phyloP scores from a whole-genome alignment of 2,888 invertebrate genomes.

The Ligdia adustata region DNA sequence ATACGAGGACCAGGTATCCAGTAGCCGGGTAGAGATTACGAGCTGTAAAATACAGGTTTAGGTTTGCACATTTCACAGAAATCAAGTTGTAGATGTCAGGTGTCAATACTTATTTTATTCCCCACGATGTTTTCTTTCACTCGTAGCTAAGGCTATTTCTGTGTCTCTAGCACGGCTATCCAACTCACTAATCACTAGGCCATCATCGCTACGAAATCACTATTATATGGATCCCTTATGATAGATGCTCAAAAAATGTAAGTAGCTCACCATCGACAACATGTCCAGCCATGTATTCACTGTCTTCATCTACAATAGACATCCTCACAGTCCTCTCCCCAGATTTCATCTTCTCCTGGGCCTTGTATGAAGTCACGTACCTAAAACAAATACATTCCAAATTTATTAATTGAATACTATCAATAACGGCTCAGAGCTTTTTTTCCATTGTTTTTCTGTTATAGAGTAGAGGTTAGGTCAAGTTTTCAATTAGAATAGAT shows the following conservation, averaged over 20 bases:
- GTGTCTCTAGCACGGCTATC: too few species aligned
- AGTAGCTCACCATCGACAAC: conserved; percentile 90
- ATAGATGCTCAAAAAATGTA: too few species aligned
- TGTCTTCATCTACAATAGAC: conserved; percentile 86
- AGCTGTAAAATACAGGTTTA: conserved; percentile 59
- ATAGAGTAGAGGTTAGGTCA: too few species aligned
- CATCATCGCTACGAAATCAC: too few species aligned
- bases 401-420: too few species aligned
- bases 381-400: conserved; percentile 42
- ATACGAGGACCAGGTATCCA: conserved; percentile 89
- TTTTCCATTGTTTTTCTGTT: too few species aligned
- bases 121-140: not conserved
- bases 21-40: conserved; percentile 93
- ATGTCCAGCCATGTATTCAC: conserved; percentile 90
- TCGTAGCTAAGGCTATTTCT: not conserved
- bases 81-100: not conserved
- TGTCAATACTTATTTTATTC: too few species aligned
- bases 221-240: too few species aligned
- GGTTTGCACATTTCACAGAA: not conserved
- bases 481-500: too few species aligned
- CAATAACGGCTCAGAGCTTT: too few species aligned
- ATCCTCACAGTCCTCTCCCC: conserved; percentile 86
- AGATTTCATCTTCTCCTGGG: conserved; percentile 86
- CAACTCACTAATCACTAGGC: too few species aligned
- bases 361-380: conserved; percentile 87